These are phyloP conservation scores for Acleris laterana DNA, from an alignment of 2,888 invertebrate genomes.

Conservation along the genomic window DNA sequence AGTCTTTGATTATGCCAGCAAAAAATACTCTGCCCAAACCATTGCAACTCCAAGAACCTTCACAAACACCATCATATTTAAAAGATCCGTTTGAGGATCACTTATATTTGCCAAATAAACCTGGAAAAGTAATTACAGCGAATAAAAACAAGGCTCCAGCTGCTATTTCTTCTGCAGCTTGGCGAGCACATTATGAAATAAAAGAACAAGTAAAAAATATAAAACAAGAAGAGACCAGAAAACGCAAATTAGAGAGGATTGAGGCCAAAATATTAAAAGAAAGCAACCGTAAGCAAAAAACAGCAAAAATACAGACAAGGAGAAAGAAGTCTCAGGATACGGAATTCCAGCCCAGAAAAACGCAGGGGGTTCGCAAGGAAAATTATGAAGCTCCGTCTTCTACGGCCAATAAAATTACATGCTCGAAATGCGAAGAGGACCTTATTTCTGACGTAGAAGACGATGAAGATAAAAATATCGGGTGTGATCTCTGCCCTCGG, in stretches of 20 bases:
- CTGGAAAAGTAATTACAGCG: constrained; percentile 41
- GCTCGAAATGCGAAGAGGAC: constrained; percentile 41
- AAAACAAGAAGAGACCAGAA: constrained; percentile 43
- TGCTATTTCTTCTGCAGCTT: constrained; percentile 45
- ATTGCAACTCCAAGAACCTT: too few species aligned
- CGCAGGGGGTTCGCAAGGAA: too few species aligned
- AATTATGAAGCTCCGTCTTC: too few species aligned
- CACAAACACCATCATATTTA: too few species aligned
- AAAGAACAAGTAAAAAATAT: constrained; percentile 43
- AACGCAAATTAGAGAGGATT: constrained; percentile 43
- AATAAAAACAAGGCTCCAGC: constrained; percentile 42
- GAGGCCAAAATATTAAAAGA: constrained; percentile 24
- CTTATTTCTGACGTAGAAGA: constrained; percentile 46
- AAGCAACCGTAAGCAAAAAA: constrained; percentile 28
- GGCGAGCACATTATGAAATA: constrained; percentile 41
- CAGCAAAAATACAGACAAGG: constrained; percentile 11
- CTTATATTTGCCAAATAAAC: constrained; percentile 44
- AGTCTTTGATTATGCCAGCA: too few species aligned
- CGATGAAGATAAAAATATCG: constrained; percentile 45
- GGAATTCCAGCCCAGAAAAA: too few species aligned
- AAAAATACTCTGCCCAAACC: too few species aligned
- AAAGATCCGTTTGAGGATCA: constrained; percentile 42
- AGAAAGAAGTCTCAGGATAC: background rate
- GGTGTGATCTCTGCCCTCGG: constrained; percentile 39
- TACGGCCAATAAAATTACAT: background rate